Evolutionary conservation across 1,140 invertebrate genomes (phyloP).

Genomic region (Idris sp.): DNA sequence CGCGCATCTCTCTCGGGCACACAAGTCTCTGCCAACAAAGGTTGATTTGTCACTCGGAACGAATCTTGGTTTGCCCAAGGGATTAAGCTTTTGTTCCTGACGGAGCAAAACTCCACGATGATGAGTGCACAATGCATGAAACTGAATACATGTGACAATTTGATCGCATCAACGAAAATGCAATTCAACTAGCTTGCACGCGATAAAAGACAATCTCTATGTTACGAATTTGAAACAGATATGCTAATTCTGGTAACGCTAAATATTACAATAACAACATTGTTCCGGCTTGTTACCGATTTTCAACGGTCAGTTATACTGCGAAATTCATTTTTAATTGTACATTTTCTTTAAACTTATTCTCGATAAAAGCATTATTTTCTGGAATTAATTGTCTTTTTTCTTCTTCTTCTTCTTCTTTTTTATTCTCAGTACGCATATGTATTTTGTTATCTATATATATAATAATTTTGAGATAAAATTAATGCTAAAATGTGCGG

Average conservation of each 20-base stretch:
- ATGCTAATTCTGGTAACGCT: constrained; percentile 21
- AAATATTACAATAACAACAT: constrained; percentile 6
- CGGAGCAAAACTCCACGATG: constrained; percentile 43
- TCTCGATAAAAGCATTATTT: too few species aligned
- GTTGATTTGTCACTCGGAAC: constrained; percentile 57
- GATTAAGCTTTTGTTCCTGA: constrained; percentile 52
- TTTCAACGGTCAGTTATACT: too few species aligned
- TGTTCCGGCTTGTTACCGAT: constrained; percentile 6
- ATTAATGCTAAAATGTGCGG: too few species aligned
- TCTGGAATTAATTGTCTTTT: too few species aligned
- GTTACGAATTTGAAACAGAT: constrained; percentile 21
- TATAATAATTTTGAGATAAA: too few species aligned
- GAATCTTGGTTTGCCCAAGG: constrained; percentile 54
- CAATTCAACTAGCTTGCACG: constrained; percentile 38
- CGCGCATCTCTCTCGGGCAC: constrained; percentile 35
- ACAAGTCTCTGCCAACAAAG: constrained; percentile 43
- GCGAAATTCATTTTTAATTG: too few species aligned
- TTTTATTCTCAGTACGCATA: too few species aligned
- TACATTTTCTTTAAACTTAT: too few species aligned
- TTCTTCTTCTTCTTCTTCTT: too few species aligned
- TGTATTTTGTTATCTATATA: too few species aligned
- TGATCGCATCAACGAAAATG: constrained; percentile 46
- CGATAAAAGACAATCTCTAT: constrained; percentile 27
- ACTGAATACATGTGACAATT: constrained; percentile 55
- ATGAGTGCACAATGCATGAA: constrained; percentile 46